Conservation (phyloP, 2,888 invertebrate genomes). For the Xanthia togata region DNA sequence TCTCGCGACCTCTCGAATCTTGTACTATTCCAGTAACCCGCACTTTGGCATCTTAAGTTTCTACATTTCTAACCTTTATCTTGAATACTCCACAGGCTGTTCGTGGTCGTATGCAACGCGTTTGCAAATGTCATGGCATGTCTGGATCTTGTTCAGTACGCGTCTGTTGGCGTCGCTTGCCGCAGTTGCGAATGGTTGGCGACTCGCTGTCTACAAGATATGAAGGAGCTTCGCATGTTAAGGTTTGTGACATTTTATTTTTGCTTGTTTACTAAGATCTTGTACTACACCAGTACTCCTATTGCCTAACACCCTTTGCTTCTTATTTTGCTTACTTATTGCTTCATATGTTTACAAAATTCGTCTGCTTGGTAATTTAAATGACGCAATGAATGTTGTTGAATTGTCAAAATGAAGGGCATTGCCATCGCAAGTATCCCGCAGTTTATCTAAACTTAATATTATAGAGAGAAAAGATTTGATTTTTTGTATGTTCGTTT, state of each 20-base stretch:
- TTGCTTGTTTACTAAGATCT: background rate
- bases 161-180: conserved; percentile 97
- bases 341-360: too few relatives aligned
- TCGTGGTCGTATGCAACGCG: conserved; percentile 94
- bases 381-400: too few relatives aligned
- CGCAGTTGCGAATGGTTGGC: conserved; percentile 94
- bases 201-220: conserved; percentile 94
- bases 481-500: too few relatives aligned
- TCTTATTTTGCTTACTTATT: too few relatives aligned
- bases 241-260: conserved; percentile 77
- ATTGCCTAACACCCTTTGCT: too few relatives aligned
- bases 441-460: too few relatives aligned
- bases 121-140: conserved; percentile 98
- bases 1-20: background rate
- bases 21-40: background rate
- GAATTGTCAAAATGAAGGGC: too few relatives aligned
- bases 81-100: conserved; percentile 87
- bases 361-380: too few relatives aligned
- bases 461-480: too few relatives aligned
- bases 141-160: conserved; percentile 97
- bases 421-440: too few relatives aligned
- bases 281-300: too few relatives aligned
- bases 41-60: background rate
- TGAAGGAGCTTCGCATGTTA: conserved; percentile 96
- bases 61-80: background rate